Evolutionary conservation across 2,888 invertebrate genomes (phyloP).

Genomic region (Fissipunctia ypsillon): DNA sequence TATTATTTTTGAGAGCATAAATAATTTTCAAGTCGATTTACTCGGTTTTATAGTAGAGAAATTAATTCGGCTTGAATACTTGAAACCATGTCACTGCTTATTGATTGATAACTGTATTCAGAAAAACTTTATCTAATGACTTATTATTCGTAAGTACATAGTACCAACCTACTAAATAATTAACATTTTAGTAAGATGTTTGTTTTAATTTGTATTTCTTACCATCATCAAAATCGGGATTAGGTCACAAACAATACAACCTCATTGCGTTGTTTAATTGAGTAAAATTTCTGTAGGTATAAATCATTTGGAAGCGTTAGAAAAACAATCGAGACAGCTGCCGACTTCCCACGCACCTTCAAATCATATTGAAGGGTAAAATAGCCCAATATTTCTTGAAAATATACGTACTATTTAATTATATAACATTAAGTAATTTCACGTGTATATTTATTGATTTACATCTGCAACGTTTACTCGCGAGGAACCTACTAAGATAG

Average conservation of each 20-base stretch:
- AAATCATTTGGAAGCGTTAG: conserved; percentile 13
- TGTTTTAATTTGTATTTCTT: conserved; percentile 9
- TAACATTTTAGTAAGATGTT: conserved; percentile 2
- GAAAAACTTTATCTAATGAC: background rate
- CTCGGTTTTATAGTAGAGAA: conserved; percentile 15
- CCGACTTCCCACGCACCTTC: conserved; percentile 22
- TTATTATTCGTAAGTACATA: background rate
- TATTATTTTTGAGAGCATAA: conserved; percentile 39
- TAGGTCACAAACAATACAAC: background rate
- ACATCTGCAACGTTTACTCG: background rate
- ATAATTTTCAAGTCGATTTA: conserved; percentile 44
- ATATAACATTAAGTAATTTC: background rate
- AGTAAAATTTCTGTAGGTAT: conserved; percentile 8
- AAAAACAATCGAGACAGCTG: conserved; percentile 39
- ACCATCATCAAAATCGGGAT: background rate
- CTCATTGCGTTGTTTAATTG: conserved; percentile 5
- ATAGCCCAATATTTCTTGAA: conserved; percentile 5
- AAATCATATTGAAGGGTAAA: conserved; percentile 4
- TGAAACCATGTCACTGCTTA: conserved; percentile 14
- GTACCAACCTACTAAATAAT: background rate
- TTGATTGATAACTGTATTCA: conserved; percentile 20
- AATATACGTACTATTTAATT: background rate
- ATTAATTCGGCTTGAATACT: conserved; percentile 48
- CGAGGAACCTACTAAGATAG: too few species aligned
- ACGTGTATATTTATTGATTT: background rate